Evolutionary conservation across 2,797 vertebrate genomes (phyloP), one percentile per base, ranked within the genome.

Genomic region (Peromyscus nudipes): DNA sequence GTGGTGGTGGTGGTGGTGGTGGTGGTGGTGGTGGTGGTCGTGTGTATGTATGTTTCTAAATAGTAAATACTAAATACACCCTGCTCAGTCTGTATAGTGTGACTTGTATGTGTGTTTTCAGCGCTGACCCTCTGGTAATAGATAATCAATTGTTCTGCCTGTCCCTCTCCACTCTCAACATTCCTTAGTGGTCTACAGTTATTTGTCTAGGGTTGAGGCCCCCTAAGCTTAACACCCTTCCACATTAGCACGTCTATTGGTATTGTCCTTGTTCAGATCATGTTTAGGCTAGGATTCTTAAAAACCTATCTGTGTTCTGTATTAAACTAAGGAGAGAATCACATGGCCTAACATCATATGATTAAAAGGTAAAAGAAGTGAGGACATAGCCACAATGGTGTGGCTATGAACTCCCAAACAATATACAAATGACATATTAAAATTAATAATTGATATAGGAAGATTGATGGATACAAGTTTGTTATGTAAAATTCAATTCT

Each of bases 371-470:
- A 40, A 75, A 87, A 86, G 37, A 83, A 79, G 25, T 55, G 6
- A 94, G 60, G 60, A 69, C 25, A n/a, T n/a, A n/a, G n/a, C n/a
- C n/a, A 14, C 57, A 19, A 52, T 80, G 10, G 71, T 80, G 2
- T 75, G 7, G 64, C 11, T 77, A 73, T 46, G 81, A 95, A 75
- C 92, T 55, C 4, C 55, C 69, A 89, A 95, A 55, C 5, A 83
- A 12, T 83, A 6, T 73, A n/a, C 6, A 71, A 23, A 75, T 83
- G 69, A 83, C 7, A 10, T 52, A 96, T 77, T 91, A 92, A 73
- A 96, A 27, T 86, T 49, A 82, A 71, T 91, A 85, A 94, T 34
- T 96, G 43, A 86, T 86, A 55, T 81, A 71, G 4, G 29, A 79
- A 94, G 12, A 81, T 49, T 65, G 25, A 87, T 73, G n/a, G 2